phyloP scores from a whole-genome alignment of 1,140 invertebrate genomes.

The Bombus balteatus region DNA sequence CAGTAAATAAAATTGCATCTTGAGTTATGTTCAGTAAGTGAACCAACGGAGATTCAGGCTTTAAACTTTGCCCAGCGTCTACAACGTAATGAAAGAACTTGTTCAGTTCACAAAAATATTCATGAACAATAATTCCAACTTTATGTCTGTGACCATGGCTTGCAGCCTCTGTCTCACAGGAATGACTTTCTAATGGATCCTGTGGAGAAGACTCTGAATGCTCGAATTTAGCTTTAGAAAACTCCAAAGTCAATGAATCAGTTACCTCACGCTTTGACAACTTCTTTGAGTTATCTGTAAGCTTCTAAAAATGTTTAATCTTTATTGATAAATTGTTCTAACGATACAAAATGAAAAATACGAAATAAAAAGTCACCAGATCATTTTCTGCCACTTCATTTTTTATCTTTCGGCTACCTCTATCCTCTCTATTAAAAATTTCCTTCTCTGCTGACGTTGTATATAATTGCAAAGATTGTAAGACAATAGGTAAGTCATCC shows the following conservation, averaged over 20 bases:
- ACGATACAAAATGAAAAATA: background rate
- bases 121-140: conserved; percentile 10
- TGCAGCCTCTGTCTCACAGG: conserved; percentile 37
- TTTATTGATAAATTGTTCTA: background rate
- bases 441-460: too few relatives aligned
- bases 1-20: background rate
- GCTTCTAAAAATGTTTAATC: conserved; percentile 23
- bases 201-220: background rate
- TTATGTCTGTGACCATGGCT: conserved; percentile 8
- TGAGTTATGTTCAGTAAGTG: background rate
- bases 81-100: conserved; percentile 12
- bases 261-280: conserved; percentile 9
- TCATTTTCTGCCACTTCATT: background rate
- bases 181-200: background rate
- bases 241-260: too few relatives aligned
- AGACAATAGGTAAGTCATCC: too few relatives aligned
- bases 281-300: background rate
- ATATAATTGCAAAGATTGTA: background rate
- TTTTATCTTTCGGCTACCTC: background rate
- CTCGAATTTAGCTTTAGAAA: background rate
- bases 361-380: background rate
- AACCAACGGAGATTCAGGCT: conserved; percentile 4
- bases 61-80: background rate
- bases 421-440: background rate
- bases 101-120: conserved; percentile 49